These are phyloP conservation scores for Lophotriccus pileatus DNA, from an alignment of 2,797 vertebrate genomes.

Conservation along the genomic window DNA sequence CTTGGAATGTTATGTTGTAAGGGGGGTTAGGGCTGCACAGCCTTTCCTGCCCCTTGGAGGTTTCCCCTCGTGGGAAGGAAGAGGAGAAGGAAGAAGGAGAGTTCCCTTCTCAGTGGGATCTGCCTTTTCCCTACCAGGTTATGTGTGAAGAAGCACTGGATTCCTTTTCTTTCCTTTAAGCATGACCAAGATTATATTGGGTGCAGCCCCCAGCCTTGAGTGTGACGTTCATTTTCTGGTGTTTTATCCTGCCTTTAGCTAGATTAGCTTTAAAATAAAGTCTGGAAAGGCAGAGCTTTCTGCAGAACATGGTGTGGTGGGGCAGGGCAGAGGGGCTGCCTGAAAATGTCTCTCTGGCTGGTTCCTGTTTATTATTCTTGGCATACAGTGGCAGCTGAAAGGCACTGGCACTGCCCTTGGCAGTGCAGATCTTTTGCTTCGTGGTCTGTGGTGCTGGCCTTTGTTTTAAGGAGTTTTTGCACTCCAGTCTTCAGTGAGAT, in stretches of 20 bases:
- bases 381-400: background rate
- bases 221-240: fast-evolving
- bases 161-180: background rate
- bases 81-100: no score
- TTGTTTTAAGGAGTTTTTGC: background rate
- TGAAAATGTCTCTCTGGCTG: background rate
- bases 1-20: background rate
- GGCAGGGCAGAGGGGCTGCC: background rate
- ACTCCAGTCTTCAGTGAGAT: fast-evolving
- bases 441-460: background rate
- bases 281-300: fast-evolving
- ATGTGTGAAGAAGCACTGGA: background rate
- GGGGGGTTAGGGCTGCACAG: background rate
- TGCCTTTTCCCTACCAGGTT: background rate
- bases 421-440: background rate
- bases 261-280: background rate
- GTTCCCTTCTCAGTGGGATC: no score
- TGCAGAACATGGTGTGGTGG: background rate
- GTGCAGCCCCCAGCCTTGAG: background rate
- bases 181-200: fast-evolving
- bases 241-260: background rate
- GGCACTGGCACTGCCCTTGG: background rate
- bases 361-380: background rate
- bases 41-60: background rate
- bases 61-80: background rate